phyloP scores from a whole-genome alignment of 2,797 vertebrate genomes.

The Epinephelus malabaricus region DNA sequence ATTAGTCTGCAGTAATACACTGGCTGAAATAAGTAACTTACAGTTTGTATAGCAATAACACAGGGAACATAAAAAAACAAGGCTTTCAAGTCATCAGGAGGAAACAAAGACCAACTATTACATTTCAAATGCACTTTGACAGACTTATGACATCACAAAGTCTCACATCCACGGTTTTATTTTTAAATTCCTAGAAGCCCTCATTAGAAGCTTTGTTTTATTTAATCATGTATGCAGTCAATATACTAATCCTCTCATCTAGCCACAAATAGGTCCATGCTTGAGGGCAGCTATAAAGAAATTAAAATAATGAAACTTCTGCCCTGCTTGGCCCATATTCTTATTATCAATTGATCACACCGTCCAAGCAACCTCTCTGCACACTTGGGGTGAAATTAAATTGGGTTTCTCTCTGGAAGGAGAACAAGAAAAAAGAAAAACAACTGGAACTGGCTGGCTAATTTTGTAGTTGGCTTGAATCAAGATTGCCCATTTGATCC shows the following conservation, averaged over 20 bases:
- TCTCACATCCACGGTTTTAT: conserved; percentile 18
- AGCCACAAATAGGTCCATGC: conserved; percentile 60
- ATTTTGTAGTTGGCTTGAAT: conserved; percentile 68
- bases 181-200: conserved; percentile 36
- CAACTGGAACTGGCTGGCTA: conserved; percentile 50
- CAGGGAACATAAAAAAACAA: not conserved
- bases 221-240: conserved; percentile 72
- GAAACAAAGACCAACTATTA: not conserved
- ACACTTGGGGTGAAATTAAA: conserved; percentile 63
- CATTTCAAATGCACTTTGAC: too few relatives aligned
- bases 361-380: conserved; percentile 41
- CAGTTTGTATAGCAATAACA: conserved; percentile 2
- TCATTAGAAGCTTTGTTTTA: conserved; percentile 57
- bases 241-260: conserved; percentile 66
- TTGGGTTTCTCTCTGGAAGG: conserved; percentile 34
- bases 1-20: not conserved
- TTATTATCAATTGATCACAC: conserved; percentile 68
- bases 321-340: conserved; percentile 51
- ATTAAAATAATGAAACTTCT: conserved; percentile 77
- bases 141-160: conserved; percentile 6
- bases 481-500: conserved; percentile 71
- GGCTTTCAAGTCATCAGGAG: not conserved
- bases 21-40: not conserved
- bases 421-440: conserved; percentile 5
- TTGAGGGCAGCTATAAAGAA: conserved; percentile 57